A percentile compares a stretch with the other conserved stretches of the same genome.
phyloP scores from a whole-genome alignment of 2,888 invertebrate species.

The Allolobophora icterica region DNA sequence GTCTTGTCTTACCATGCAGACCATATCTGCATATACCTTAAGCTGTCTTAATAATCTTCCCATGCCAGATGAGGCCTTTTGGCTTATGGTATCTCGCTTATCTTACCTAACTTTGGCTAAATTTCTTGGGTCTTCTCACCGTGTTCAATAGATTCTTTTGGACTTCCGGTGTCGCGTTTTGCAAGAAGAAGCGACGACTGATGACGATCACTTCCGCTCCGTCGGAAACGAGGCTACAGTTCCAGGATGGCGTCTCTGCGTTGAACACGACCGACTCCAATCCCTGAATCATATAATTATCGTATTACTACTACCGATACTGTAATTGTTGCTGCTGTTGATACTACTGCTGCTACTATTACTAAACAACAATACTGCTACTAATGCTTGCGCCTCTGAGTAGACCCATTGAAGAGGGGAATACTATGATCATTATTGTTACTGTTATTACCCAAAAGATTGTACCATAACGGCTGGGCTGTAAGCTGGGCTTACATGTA shows the following conservation, averaged over 20 bases:
- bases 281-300: slow-evolving; percentile 49
- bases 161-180: slow-evolving; percentile 57
- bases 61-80: background rate
- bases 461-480: too few species aligned
- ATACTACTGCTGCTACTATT: too few species aligned
- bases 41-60: background rate
- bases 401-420: too few species aligned
- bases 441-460: background rate
- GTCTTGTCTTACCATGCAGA: background rate
- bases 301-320: too few species aligned
- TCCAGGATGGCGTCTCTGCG: slow-evolving; percentile 49
- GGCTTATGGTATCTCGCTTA: background rate
- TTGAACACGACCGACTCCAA: slow-evolving; percentile 52
- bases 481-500: too few species aligned
- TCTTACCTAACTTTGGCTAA: background rate
- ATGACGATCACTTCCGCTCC: slow-evolving; percentile 64
- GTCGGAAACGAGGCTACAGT: slow-evolving; percentile 61
- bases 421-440: background rate
- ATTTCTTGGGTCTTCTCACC: slow-evolving; percentile 48
- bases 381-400: too few species aligned
- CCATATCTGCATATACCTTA: background rate
- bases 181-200: slow-evolving; percentile 60
- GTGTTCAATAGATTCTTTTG: slow-evolving; percentile 54
- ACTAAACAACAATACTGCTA: too few species aligned
- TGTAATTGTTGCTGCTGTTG: too few species aligned